A percentile compares a stretch with the other conserved stretches of the same genome.
Conservation (phyloP, 2,113 vertebrate genomes). For the Amia ocellicauda region DNA sequence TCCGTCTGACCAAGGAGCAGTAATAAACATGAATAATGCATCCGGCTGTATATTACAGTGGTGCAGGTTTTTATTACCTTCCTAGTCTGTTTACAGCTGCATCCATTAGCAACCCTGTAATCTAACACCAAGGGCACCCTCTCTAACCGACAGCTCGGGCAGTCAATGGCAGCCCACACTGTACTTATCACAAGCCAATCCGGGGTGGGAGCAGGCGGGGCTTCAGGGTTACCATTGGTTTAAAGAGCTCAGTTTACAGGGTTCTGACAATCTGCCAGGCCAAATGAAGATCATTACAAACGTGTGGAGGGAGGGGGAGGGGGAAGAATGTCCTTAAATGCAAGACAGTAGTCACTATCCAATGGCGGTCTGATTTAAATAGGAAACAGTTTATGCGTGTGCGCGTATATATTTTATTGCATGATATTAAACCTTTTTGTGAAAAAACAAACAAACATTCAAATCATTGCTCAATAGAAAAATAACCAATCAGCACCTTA, state of each 20-base stretch:
- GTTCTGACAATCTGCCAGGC: slow-evolving; percentile 45
- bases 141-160: slow-evolving; percentile 37
- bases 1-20: neutral
- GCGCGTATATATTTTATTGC: too few species aligned
- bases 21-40: slow-evolving; percentile 20
- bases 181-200: slow-evolving; percentile 37
- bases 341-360: neutral
- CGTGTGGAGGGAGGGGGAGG: slow-evolving; percentile 18
- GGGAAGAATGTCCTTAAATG: neutral
- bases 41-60: slow-evolving; percentile 18
- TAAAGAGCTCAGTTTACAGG: slow-evolving; percentile 58
- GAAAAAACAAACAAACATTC: too few species aligned
- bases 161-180: slow-evolving; percentile 34
- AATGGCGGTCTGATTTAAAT: too few species aligned
- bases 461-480: too few species aligned
- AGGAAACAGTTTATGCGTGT: too few species aligned
- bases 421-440: too few species aligned
- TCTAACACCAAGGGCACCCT: slow-evolving; percentile 33
- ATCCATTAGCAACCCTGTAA: slow-evolving; percentile 56
- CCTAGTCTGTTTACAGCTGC: slow-evolving; percentile 42
- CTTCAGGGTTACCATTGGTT: slow-evolving; percentile 46
- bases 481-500: too few species aligned
- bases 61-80: slow-evolving; percentile 38
- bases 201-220: slow-evolving; percentile 28
- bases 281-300: slow-evolving; percentile 38